A percentile compares a stretch with the other conserved stretches of the same genome.
phyloP scores from a whole-genome alignment of 2,888 invertebrate genomes.

The Drosophila eohydei region DNA sequence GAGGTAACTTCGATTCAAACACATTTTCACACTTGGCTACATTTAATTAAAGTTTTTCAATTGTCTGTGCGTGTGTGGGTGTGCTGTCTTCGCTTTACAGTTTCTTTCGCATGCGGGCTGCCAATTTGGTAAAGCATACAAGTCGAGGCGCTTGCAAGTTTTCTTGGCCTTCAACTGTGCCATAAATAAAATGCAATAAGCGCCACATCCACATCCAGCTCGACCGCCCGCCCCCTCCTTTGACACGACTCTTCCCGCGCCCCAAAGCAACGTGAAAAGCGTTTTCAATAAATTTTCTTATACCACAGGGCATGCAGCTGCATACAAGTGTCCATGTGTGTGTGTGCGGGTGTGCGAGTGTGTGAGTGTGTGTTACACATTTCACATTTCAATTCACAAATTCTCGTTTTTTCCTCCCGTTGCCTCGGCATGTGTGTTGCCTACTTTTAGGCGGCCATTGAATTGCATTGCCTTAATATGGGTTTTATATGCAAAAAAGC shows the following conservation, averaged over 20 bases:
- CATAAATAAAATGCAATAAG: conserved; percentile 73
- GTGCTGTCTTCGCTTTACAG: conserved; percentile 19
- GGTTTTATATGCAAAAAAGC: conserved; percentile 60
- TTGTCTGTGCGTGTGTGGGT: conserved; percentile 25
- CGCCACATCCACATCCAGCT: conserved; percentile 16
- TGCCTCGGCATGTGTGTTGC: conserved; percentile 40
- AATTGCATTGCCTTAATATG: conserved; percentile 66
- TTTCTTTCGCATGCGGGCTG: conserved; percentile 34
- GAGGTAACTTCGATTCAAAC: conserved; percentile 12
- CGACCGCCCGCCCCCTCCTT: conserved; percentile 14
- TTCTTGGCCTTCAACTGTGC: conserved; percentile 64
- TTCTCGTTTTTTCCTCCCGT: conserved; percentile 28
- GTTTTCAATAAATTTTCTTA: conserved; percentile 61
- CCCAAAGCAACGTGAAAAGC: conserved; percentile 22
- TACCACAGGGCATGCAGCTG: conserved; percentile 26
- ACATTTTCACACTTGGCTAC: conserved; percentile 51
- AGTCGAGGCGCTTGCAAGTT: conserved; percentile 51
- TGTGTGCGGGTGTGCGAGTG: neutral
- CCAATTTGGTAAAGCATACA: conserved; percentile 60
- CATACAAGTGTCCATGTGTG: neutral
- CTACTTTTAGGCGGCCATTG: conserved; percentile 56
- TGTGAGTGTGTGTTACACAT: conserved; percentile 28
- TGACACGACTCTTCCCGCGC: neutral
- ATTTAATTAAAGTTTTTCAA: conserved; percentile 72
- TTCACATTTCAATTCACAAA: conserved; percentile 59